Base-by-base conservation (phyloP, 2,888 invertebrate species). In the Drosophila cognata region DNA sequence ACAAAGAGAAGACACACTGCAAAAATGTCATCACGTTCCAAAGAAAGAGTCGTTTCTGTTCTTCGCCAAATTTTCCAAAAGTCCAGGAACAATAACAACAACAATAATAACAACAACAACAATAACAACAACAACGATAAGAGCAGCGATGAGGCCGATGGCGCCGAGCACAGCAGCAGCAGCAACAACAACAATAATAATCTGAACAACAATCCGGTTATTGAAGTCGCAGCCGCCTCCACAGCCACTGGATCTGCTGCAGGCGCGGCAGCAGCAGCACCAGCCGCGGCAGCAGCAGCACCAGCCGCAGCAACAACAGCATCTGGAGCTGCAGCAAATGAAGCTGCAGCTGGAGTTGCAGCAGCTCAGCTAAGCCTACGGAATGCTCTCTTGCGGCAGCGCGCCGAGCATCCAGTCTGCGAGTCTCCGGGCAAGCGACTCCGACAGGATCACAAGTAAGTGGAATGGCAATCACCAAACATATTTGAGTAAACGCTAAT, bases 11-110 rank as follows among this genome's bases (percentile, higher is more conserved):
- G 51, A 46, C 65, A 16, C 53, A 56, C 21, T n/a, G 69, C 56
- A 52, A 94, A 93, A 88, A 96, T 96, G 96, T 95, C 96, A 89
- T 96, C 96, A 81, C 95, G 96, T 81, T 96, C 97, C 38, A 96
- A 96, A 93, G 97, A 97, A 91, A 97, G 96, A 94, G 96, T 97
- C 74, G 95, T 96, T 35, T 96, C 96, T 33, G 97, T 96, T 59
- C 96, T 97, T 93, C 95, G 96, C 83, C 96, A 96, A 93, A 94
- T 97, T 81, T 97, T 97, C 92, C 95, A 90, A 73, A 95, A 96
- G 55, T 95, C 85, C 66, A 88, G 51, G 76, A 91, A 96, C 46
- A 95, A 96, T 11, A 94, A 89, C 61, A 83, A 96, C 25, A 95
- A 95, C 85, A 96, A 95, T 28, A 95, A 95, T 89, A 71, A 66